Base-by-base conservation (phyloP, 1,140 invertebrate species). In the Ctenoplectra terminalis region DNA sequence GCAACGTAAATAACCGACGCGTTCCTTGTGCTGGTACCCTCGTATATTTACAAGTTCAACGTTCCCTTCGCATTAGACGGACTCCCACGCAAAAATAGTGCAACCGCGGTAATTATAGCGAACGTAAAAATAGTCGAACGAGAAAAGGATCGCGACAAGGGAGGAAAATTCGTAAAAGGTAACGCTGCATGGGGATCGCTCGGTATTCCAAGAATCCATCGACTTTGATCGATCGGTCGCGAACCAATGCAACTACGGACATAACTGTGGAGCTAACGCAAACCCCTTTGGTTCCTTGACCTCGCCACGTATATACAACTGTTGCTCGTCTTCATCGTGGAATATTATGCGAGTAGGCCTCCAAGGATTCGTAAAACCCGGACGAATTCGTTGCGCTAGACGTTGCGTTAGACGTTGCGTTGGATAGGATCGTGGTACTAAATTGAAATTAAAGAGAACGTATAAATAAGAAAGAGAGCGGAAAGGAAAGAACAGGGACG, bases 221-320 rank as follows among this genome's bases (percentile, higher is more conserved):
- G 63, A 43, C 17, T 52, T 17, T 26, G 7, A 37, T 37, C 40
- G 40, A 26, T 37, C 70, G 20, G 31, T 31, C 37, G 1, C 37
- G 43, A 67, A 48, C 26, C 4, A 2, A 60, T 31, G 58, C 67
- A 50, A 34, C 54, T 58, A 77, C 66, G 60, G 43, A 72, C 48
- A 23, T 48, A 31, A n/a, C 67, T 52, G n/a, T 11, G 40, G 17
- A 66, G 52, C 31, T n/a, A 29, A 74, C 63, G 76, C 58, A 54
- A 74, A 60, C 8, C 34, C 23, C 43, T 69, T 69, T 34, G 43
- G 82, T 80, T 74, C 63, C 37, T 74, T 54, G 82, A 75, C 82
- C 82, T 70, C 46, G 46, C 11, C 4, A 34, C 26, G 15, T n/a
- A n/a, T n/a, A n/a, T 73, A 46, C 75, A 84, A 84, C 76, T 84